A percentile compares a stretch with the other conserved stretches of the same genome.
phyloP scores from a whole-genome alignment of 2,113 vertebrate genomes.

The Coreoperca whiteheadi region DNA sequence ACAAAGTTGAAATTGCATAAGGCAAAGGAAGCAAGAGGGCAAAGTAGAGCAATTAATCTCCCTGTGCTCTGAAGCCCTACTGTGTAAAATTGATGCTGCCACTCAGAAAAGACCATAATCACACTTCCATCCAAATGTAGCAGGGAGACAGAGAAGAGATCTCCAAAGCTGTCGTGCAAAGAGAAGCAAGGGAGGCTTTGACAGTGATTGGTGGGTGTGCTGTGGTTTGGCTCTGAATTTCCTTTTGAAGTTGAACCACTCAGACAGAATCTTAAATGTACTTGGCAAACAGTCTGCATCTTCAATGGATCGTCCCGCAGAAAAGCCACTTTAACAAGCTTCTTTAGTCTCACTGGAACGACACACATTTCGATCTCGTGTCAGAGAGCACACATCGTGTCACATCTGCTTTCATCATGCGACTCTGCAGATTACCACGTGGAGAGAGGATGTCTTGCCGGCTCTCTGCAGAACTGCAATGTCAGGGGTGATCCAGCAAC shows the following conservation, averaged over 20 bases:
- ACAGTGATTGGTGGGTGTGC: slow-evolving; percentile 64
- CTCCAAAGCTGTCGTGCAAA: slow-evolving; percentile 43
- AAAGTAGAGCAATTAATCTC: slow-evolving; percentile 55
- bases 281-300: slow-evolving; percentile 64
- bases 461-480: not conserved
- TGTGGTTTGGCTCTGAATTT: slow-evolving; percentile 49
- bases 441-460: not conserved
- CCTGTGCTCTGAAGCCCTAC: slow-evolving; percentile 22
- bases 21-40: slow-evolving; percentile 35
- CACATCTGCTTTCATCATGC: slow-evolving; percentile 33
- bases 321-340: slow-evolving; percentile 61
- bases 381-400: slow-evolving; percentile 26
- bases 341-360: slow-evolving; percentile 10
- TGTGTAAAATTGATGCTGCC: slow-evolving; percentile 48
- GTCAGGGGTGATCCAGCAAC: slow-evolving; percentile 20
- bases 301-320: slow-evolving; percentile 36
- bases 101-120: slow-evolving; percentile 56
- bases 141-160: slow-evolving; percentile 41
- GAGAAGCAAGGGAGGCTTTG: slow-evolving; percentile 38
- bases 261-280: slow-evolving; percentile 76
- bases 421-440: slow-evolving; percentile 28
- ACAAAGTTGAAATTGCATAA: slow-evolving; percentile 40
- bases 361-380: slow-evolving; percentile 23
- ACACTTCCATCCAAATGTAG: slow-evolving; percentile 52
- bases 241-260: slow-evolving; percentile 71